Evolutionary conservation across 1,140 invertebrate species (phyloP).

Genomic region (Papilio dardanus): DNA sequence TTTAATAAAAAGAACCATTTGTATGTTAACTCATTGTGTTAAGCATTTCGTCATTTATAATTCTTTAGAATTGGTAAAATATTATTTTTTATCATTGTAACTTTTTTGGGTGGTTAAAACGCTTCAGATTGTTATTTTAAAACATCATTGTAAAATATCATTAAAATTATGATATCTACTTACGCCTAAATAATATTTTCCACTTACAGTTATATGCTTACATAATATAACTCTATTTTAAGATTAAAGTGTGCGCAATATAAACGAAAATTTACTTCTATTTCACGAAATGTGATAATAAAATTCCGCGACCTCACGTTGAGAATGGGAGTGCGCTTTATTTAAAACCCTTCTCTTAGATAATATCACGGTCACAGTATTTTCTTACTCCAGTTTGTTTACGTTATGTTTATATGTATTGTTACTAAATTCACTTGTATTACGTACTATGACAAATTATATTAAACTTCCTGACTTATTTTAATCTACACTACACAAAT

Average conservation of each 20-base stretch:
- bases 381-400: neutral
- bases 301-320: constrained; percentile 16
- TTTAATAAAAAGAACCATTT: neutral
- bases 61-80: too few species aligned
- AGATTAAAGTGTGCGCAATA: neutral
- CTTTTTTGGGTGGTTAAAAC: too few species aligned
- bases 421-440: too few species aligned
- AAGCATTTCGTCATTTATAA: too few species aligned
- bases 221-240: neutral
- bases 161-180: too few species aligned
- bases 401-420: neutral
- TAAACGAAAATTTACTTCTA: constrained; percentile 8
- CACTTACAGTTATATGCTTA: neutral
- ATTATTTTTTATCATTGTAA: too few species aligned
- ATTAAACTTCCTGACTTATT: too few species aligned
- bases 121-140: too few species aligned
- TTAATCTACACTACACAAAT: too few species aligned
- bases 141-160: too few species aligned
- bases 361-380: constrained; percentile 19
- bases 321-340: constrained; percentile 16
- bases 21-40: neutral
- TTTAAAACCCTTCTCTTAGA: constrained; percentile 14
- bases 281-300: constrained; percentile 25
- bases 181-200: neutral
- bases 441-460: too few species aligned